Conservation (phyloP, 2,113 vertebrate species). For the Haplochromis burtoni region DNA sequence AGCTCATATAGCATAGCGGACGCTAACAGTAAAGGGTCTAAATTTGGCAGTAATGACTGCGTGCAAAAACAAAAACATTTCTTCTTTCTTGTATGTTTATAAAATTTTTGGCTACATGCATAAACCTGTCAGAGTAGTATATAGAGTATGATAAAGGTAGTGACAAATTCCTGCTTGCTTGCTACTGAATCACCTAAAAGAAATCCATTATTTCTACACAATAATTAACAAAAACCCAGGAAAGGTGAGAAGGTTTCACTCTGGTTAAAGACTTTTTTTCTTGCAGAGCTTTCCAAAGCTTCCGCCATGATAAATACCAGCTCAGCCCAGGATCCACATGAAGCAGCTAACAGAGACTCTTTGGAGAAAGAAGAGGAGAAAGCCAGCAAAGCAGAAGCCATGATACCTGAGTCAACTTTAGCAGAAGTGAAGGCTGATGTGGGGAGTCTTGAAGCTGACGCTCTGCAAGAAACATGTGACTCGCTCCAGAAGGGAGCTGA, state of each 20-base stretch:
- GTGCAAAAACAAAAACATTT: neutral
- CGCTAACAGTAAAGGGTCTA: neutral
- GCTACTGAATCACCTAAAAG: neutral
- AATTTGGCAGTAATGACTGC: neutral
- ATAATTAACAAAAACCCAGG: neutral
- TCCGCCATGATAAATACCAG: neutral
- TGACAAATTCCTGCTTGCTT: neutral
- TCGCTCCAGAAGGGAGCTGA: neutral
- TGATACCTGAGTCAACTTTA: accelerated
- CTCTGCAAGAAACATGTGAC: neutral
- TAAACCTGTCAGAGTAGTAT: neutral
- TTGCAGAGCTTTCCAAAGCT: neutral
- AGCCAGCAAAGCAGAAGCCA: neutral
- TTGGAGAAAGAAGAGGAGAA: neutral
- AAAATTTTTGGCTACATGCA: neutral
- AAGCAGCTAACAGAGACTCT: neutral
- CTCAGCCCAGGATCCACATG: neutral
- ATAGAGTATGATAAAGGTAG: neutral
- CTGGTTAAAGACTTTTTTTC: neutral
- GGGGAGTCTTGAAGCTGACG: neutral
- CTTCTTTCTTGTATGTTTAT: neutral
- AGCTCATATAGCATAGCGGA: neutral
- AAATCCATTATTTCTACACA: neutral
- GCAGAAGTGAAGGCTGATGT: neutral
- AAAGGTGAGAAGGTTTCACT: neutral